phyloP scores from a whole-genome alignment of 2,888 invertebrate species.

The Yponomeuta plumbellus region DNA sequence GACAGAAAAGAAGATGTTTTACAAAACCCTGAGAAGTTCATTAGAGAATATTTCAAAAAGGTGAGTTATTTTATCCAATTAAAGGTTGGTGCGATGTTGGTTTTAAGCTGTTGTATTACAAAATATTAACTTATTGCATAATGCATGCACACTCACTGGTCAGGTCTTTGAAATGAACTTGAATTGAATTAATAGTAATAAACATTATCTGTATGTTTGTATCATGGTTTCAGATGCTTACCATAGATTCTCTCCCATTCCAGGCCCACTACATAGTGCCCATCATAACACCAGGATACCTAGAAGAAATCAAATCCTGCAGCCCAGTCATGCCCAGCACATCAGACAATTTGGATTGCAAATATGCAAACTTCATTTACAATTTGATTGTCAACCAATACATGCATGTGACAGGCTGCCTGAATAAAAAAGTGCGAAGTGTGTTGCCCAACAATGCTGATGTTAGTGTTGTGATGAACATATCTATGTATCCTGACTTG shows the following conservation, averaged over 20 bases:
- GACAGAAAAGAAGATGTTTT: slow-evolving; percentile 68
- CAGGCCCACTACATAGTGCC: slow-evolving; percentile 76
- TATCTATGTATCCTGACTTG: slow-evolving; percentile 64
- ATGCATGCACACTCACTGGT: no score
- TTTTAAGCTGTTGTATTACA: no score
- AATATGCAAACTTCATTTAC: slow-evolving; percentile 69
- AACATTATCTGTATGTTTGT: no score
- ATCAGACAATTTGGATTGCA: slow-evolving; percentile 63
- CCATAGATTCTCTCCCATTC: slow-evolving; percentile 4
- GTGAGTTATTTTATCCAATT: slow-evolving; percentile 35
- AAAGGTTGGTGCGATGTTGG: no score
- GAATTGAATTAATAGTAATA: not conserved
- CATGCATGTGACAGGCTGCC: slow-evolving; percentile 63
- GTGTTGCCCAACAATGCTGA: slow-evolving; percentile 57
- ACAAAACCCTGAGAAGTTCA: slow-evolving; percentile 72
- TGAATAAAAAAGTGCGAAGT: slow-evolving; percentile 68
- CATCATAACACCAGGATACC: slow-evolving; percentile 70
- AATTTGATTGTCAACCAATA: slow-evolving; percentile 65
- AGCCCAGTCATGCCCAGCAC: slow-evolving; percentile 48
- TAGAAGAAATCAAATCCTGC: slow-evolving; percentile 60
- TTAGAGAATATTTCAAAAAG: slow-evolving; percentile 75
- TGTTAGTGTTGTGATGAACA: slow-evolving; percentile 44
- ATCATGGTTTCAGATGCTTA: not conserved
- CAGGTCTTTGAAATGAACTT: not conserved
- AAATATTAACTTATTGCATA: no score